Evolutionary conservation across 2,797 vertebrate genomes (phyloP), one percentile per base, ranked within the genome.

Genomic region (Enteromius fasciolatus): DNA sequence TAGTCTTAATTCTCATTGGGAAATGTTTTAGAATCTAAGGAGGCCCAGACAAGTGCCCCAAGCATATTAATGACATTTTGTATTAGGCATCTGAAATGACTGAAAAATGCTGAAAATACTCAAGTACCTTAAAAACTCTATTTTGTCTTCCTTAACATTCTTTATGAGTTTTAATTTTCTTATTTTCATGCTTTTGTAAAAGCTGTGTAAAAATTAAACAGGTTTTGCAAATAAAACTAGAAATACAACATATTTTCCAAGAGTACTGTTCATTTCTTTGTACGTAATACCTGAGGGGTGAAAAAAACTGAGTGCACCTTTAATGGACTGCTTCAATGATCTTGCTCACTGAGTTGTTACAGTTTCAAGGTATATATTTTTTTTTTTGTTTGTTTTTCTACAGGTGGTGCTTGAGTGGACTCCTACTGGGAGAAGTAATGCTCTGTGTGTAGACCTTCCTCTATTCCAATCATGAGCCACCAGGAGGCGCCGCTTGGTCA

Each of bases 401-500:
- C 70, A 90, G 90, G 64, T 50, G 14, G 72, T 72, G 20, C 33
- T 77, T 87, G 79, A 84, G 86, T 87, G 89, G 86, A 90, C 90
- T 76, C 86, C 87, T 92, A 85, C 81, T 72, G 78, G 73, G 54
- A 85, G 85, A 91, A 90, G 94, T 88, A 89, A 96, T 96, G 95
- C 92, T 89, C 75, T 80, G 78, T 33, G 86, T 89, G 68, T 95
- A 94, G 94, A 69, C 85, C 87, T 81, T 82, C 52, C 84, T 84
- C 84, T 90, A 86, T 90, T 85, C 82, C 87, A 92, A 92, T 91
- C 93, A 97, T 98, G 96, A 97, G 95, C 93, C 94, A 94, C 86
- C 93, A 94, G 88, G 95, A 96, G 89, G 92, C 90, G 66, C 94
- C 96, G 83, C 92, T 91, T 78, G 91, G 86, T 39, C 95, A 96